Evolutionary conservation across 2,797 vertebrate genomes (phyloP), one percentile per base, ranked within the genome.

Genomic region (Chiloscyllium punctatum): DNA sequence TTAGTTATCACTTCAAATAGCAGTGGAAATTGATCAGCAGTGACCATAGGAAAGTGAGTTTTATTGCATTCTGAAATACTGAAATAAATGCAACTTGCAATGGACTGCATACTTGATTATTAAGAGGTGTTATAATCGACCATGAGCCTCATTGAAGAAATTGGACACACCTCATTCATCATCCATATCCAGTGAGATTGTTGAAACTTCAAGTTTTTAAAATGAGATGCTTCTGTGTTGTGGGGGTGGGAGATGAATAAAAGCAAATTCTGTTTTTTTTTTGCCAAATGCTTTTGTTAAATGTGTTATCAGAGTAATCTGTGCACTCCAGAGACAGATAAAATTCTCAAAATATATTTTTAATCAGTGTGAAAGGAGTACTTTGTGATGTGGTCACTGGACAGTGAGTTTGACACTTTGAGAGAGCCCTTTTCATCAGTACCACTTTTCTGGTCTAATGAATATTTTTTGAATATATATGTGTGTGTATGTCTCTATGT

Each of bases 341-440:
- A 74, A 72, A 95, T 95, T 95, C 94, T 95, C 94, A 95, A 92
- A 77, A 92, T 92, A 92, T 92, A 92, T 92, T 92, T 92, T 92
- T 92, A 92, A 92, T 92, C 90, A 42, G 66, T 92, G 90, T 92
- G 90, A 25, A 92, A 92, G 7, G 42, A 92, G 66, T 92, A 92
- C 90, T 91, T 92, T 23, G 23, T 84, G 37, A 11, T 92, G 90
- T 92, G 62, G 66, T 92, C 90, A 69, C 90, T 92, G n/a, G 90
- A 92, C 23, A 69, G 90, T 92, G 90, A 92, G 66, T 92, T 62
- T 84, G 82, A 84, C 37, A 84, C 82, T 92, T 92, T 92, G 90
- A 92, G 90, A 92, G 57, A 92, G 68, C 90, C 90, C 68, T 92
- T 92, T 92, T 92, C 90, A 92, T 92, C 90, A 92, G 90, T 69